Percentiles rank a stretch among this genome's conserved stretches.
phyloP scores from a whole-genome alignment of 2,797 vertebrate species.

The Cichlasoma orientale region DNA sequence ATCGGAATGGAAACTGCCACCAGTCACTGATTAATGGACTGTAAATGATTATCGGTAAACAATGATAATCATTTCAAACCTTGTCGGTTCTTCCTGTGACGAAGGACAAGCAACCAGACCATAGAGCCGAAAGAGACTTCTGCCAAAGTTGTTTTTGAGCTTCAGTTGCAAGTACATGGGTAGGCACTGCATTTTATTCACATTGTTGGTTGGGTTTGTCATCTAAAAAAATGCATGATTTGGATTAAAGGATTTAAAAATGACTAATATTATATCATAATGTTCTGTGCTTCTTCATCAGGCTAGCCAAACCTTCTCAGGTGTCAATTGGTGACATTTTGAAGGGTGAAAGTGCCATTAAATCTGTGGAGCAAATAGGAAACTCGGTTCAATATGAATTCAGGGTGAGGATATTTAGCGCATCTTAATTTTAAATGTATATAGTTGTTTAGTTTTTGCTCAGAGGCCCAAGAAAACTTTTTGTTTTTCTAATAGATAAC shows the following conservation, averaged over 20 bases:
- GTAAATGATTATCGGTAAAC: neutral
- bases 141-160: conserved; percentile 89
- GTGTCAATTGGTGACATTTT: conserved; percentile 84
- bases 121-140: conserved; percentile 82
- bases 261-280: neutral
- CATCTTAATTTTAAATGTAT: neutral
- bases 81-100: conserved; percentile 22
- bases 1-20: neutral
- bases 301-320: conserved; percentile 89
- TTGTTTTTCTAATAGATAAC: conserved; percentile 79
- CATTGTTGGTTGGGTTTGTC: neutral
- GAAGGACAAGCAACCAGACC: conserved; percentile 89
- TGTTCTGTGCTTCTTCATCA: conserved; percentile 53
- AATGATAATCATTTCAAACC: neutral
- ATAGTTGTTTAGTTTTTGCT: neutral
- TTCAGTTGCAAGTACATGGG: conserved; percentile 88
- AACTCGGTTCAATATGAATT: conserved; percentile 88
- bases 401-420: conserved; percentile 71
- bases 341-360: conserved; percentile 84
- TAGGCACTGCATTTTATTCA: conserved; percentile 67
- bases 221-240: neutral
- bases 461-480: neutral
- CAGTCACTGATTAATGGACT: neutral
- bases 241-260: neutral
- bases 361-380: conserved; percentile 86